Evolutionary conservation across 1,140 invertebrate species (phyloP), one percentile per base, ranked within the genome.

Genomic region (Caenorhabditis remanei): DNA sequence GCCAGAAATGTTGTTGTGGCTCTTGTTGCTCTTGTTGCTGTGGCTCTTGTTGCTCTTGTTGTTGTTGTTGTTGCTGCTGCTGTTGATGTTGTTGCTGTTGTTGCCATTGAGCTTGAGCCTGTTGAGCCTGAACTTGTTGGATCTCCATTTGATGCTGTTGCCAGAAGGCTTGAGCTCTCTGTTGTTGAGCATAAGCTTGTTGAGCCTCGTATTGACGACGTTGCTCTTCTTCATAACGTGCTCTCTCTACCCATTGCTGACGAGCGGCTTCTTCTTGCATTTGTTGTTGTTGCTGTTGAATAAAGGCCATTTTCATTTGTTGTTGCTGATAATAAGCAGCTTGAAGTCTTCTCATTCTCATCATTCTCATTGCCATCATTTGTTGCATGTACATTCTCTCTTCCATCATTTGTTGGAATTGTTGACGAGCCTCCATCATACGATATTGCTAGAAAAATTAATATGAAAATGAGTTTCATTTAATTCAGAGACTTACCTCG

Each of bases 161-260:
- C 85, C 85, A 85, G 63, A 71, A 79, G 4, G 53, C 53, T 11
- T 84, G 82, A 40, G 85, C 85, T 48, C 85, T 43, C n/a, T 82
- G 75, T 43, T 87, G 86, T 55, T 87, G 65, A 65, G 86, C 86
- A 53, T 67, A 71, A 16, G 84, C 61, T 19, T 85, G 84, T 61
- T 85, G 84, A 50, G 46, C 58, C 48, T 79, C 56, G 14, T 41
- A 87, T 61, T 65, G 43, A 50, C 71, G 55, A 21, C 67, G 75
- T 50, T 79, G 71, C n/a, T 79, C 71, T n/a, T 79, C 71, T 53
- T 79, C 71, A 24, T 79, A 58, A 32, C 85, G 53, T 4, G 50
- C 13, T 71, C 71, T 41, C 40, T 86, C 61, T 13, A 46, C 65
- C 85, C 85, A 86, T 58, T 86, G 67, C 24, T 75, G 56, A 50